Evolutionary conservation across 2,113 vertebrate genomes (phyloP), one percentile per base, ranked within the genome.

Genomic region (Brachirus orientalis): DNA sequence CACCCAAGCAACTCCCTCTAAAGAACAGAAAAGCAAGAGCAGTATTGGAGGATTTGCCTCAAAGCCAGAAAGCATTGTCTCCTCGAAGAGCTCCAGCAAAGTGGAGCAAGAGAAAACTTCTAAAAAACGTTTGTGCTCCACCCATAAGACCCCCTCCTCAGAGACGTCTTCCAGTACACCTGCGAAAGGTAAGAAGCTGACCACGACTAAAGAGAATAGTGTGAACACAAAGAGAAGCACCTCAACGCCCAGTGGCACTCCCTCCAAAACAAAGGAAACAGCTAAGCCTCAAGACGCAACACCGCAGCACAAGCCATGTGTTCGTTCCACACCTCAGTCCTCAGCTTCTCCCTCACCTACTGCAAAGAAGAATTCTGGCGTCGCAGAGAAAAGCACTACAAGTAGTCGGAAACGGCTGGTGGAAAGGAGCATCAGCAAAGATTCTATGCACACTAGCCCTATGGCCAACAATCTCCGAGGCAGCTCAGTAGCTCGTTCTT

Each of bases 401-500:
- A 80, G 91, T 1, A 89, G 90, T 62, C 95, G 93, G 77, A 94
- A 90, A 71, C 92, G 94, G 76, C 91, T 95, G 80, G 89, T 94
- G 0, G 98, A 99, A 7, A 88, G 92, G 77, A 95, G 93, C 86
- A 92, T 80, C 70, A 96, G 95, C 85, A 87, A 95, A 74, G 97
- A 98, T 76, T 95, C 93, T 22, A 92, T 94, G 57, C 94, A 95
- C 82, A 68, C 93, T 8, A 97, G 96, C 63, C 91, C 96, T 53
- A 91, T 90, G 6, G 93, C 92, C 0, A 95, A 97, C 44, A 94
- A 86, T 75, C 78, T 92, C 0, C 86, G 95, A 18, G 90, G 92
- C 35, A 78, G 74, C 14, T 87, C 60, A 38, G 79, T 86, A 0
- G 83, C 92, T 0, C 92, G 95, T 18, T 71, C 91, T n/a, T 88